A percentile compares a stretch with the other conserved stretches of the same genome.
Conservation (phyloP, 1,140 invertebrate species). For the Schlechtendalia chinensis region DNA sequence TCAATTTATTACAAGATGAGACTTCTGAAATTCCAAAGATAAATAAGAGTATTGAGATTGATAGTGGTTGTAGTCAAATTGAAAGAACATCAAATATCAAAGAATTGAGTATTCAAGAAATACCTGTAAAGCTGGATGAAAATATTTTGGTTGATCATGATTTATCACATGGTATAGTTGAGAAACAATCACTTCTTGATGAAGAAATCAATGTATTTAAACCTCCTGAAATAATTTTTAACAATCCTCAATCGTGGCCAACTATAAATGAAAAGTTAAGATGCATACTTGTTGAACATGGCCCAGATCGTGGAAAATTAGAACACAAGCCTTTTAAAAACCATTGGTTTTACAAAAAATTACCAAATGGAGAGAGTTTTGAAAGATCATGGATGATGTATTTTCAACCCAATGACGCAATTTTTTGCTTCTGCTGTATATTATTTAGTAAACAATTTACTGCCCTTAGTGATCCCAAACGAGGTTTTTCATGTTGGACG, state of each 20-base stretch:
- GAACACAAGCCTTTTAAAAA: not conserved
- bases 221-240: not conserved
- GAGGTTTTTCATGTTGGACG: not conserved
- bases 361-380: not conserved
- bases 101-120: not conserved
- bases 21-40: not conserved
- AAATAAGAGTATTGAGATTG: not conserved
- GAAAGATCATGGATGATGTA: not conserved
- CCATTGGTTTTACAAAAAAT: constrained; percentile 1
- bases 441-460: not conserved
- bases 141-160: too few relatives aligned
- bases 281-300: not conserved
- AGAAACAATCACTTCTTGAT: not conserved
- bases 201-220: not conserved
- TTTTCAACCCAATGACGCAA: not conserved
- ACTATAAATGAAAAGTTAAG: not conserved
- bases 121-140: too few relatives aligned
- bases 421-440: constrained; percentile 6
- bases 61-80: not conserved
- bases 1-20: not conserved
- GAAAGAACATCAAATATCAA: too few relatives aligned
- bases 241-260: constrained; percentile 1
- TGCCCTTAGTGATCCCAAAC: not conserved
- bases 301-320: not conserved
- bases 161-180: not conserved